These are phyloP conservation scores for Chrysolina haemoptera DNA, from an alignment of 2,888 invertebrate genomes.

Conservation along the genomic window DNA sequence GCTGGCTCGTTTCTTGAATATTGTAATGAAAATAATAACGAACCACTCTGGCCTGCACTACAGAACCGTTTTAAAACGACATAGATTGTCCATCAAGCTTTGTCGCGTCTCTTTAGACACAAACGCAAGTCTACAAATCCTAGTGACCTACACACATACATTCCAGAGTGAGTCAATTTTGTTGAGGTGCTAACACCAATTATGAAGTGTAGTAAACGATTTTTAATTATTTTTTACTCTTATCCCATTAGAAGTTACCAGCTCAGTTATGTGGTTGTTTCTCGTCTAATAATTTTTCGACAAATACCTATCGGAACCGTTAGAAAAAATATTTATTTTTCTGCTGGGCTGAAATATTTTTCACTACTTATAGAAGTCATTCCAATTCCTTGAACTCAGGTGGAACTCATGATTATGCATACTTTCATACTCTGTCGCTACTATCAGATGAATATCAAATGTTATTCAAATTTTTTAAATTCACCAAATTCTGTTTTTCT, in stretches of 20 bases:
- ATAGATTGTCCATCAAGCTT: conserved; percentile 11
- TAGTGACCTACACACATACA: conserved; percentile 34
- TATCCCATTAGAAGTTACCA: not conserved
- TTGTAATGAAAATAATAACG: not conserved
- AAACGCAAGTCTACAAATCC: conserved; percentile 26
- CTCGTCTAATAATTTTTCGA: conserved; percentile 9
- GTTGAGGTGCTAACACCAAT: conserved; percentile 22
- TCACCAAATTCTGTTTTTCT: no score
- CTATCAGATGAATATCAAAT: no score
- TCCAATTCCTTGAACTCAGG: no score
- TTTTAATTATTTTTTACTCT: conserved; percentile 10
- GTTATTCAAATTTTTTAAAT: no score
- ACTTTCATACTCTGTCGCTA: no score
- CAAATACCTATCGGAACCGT: not conserved
- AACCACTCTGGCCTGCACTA: conserved; percentile 20
- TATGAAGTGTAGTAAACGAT: conserved; percentile 13
- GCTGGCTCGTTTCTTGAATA: no score
- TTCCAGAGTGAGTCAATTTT: conserved; percentile 14
- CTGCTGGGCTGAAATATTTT: not conserved
- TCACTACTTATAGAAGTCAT: no score
- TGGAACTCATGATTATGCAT: no score
- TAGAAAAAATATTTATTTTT: not conserved
- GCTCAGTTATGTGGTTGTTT: conserved; percentile 7
- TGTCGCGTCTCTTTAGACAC: conserved; percentile 16
- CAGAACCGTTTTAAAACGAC: conserved; percentile 7